Evolutionary conservation across 2,888 invertebrate species (phyloP).

Genomic region (Nematopogon swammerdamellus): DNA sequence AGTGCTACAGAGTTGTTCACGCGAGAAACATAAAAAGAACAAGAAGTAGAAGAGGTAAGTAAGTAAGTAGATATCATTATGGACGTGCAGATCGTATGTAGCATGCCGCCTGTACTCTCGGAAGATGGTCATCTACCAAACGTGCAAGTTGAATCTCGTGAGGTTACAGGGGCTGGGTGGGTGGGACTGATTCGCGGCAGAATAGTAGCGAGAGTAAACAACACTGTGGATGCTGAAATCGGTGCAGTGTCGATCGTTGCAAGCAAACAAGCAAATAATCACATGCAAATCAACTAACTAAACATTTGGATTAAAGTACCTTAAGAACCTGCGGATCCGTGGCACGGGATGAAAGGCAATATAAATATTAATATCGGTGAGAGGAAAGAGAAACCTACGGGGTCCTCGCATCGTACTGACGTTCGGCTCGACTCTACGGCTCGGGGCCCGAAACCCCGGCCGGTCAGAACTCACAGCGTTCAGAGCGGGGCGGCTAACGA

Average conservation of each 20-base stretch:
- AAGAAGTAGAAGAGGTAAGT: neutral
- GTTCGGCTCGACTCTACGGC: neutral
- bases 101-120: neutral
- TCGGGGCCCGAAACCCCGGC: no score
- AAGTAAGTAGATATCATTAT: no score
- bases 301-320: constrained; percentile 50
- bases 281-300: neutral
- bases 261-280: neutral
- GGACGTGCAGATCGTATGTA: neutral
- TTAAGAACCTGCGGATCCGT: constrained; percentile 59
- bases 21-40: neutral
- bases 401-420: neutral
- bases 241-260: neutral
- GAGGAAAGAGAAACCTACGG: constrained; percentile 22
- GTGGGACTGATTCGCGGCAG: neutral
- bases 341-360: constrained; percentile 53
- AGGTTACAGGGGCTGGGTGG: neutral
- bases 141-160: neutral
- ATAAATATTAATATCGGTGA: constrained; percentile 47
- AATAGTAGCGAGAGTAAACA: neutral
- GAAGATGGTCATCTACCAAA: neutral
- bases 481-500: neutral
- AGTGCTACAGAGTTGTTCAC: neutral
- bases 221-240: neutral
- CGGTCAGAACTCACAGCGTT: no score